Conservation (phyloP, 2,113 vertebrate species). For the Antechinus stuartii region DNA sequence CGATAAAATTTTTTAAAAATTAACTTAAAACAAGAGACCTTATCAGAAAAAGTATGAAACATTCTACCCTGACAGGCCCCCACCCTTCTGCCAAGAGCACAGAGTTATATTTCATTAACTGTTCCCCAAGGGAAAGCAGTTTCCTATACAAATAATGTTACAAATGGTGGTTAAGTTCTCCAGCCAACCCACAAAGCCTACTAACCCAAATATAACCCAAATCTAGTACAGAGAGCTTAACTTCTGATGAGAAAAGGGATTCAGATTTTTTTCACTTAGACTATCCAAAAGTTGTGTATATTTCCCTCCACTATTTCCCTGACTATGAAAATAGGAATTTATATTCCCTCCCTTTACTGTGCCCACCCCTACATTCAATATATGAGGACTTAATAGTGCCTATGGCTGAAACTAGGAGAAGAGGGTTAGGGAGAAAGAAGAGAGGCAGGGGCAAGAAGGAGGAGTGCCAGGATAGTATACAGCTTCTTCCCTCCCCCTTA, state of each 20-base stretch:
- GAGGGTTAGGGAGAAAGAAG: not conserved
- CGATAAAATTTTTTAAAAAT: not conserved
- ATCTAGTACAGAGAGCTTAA: not conserved
- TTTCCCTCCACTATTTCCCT: not conserved
- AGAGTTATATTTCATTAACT: not conserved
- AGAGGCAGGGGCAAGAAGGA: not conserved
- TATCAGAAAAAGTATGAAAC: not conserved
- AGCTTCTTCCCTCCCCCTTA: not conserved
- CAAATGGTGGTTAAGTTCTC: not conserved
- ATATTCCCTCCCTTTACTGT: not conserved
- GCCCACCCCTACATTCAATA: not conserved
- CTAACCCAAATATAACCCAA: not conserved
- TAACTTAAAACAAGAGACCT: not conserved
- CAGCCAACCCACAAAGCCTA: constrained; percentile 2
- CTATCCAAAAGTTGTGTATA: not conserved
- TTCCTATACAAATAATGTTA: constrained; percentile 8
- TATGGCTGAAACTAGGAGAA: not conserved
- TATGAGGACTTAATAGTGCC: not conserved
- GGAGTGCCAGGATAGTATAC: not conserved
- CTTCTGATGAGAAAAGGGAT: not conserved
- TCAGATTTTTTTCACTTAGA: not conserved
- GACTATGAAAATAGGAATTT: not conserved
- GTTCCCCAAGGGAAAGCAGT: not conserved
- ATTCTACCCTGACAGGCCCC: not conserved
- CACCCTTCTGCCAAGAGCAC: not conserved